Base-by-base conservation (phyloP, 2,797 vertebrate genomes). In the Phyllotis vaccarum region DNA sequence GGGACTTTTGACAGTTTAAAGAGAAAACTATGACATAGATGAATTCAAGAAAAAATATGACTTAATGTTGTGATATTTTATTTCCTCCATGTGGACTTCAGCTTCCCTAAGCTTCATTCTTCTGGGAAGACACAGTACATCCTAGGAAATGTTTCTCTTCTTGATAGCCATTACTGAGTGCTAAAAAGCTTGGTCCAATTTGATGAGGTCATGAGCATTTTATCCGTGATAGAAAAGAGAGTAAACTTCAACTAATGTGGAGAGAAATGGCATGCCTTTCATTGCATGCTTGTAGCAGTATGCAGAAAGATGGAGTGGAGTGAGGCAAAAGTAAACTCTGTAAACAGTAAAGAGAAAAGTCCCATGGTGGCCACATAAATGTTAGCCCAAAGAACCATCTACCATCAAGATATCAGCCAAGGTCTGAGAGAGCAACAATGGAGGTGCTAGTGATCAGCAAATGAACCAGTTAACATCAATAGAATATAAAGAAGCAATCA, bases 1-100 rank as follows among this genome's bases (percentile, higher is more conserved):
- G 3, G 5, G 58, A 37, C n/a, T 68, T 64, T 90, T 86, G 90
- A 91, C 46, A 83, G 46, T 79, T 90, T 72, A 75, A 93, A 90
- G 52, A 78, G 34, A 46, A 40, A 9, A 29, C 8, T 68, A 54
- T n/a, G 75, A 80, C 17, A 3, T 0, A 16, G 64, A 49, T 12
- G 31, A 62, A 79, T 62, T 22, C 6, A 91, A 70, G 5, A 82
- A 29, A n/a, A 5, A 29, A 82, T 70, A 21, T 64, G 22, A 49
- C 14, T 21, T 40, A 86, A 46, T 62, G 56, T 22, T 68, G 16
- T 56, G 14, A 27, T 52, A 24, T 72, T 72, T 91, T 10, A 74
- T 22, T 22, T 24, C 8, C 31, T 24, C 43, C 8, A 3, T 27
- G 4, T 60, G 75, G 37, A 54, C 54, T 10, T 7, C 29, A 40